Conservation (phyloP, 2,797 vertebrate genomes). For the Novumbra hubbsi region DNA sequence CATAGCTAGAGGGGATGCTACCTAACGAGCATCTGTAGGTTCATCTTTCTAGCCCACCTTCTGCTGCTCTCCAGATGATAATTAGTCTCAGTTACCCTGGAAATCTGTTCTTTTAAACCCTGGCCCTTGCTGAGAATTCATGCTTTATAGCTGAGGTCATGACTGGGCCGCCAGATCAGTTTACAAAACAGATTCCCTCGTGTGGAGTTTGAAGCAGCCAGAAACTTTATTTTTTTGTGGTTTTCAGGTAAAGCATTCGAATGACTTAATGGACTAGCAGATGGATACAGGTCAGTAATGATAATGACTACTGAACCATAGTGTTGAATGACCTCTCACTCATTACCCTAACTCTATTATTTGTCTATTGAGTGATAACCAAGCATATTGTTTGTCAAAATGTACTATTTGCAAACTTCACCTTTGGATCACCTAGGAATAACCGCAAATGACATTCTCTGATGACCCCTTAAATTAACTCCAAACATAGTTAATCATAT, state of each 20-base stretch:
- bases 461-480: constrained; percentile 13
- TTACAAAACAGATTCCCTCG: constrained; percentile 69
- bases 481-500: constrained; percentile 24
- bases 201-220: constrained; percentile 48
- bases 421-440: neutral
- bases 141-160: constrained; percentile 75
- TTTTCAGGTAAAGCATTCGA: constrained; percentile 17
- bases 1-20: constrained; percentile 3
- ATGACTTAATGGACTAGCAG: constrained; percentile 1
- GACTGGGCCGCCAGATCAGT: constrained; percentile 65
- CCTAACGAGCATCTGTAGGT: constrained; percentile 17
- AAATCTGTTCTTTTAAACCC: constrained; percentile 61
- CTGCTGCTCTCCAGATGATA: constrained; percentile 37
- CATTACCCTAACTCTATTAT: constrained; percentile 8
- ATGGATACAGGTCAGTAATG: neutral
- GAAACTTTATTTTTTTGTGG: constrained; percentile 32
- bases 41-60: constrained; percentile 33
- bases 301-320: neutral
- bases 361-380: neutral
- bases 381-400: neutral
- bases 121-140: constrained; percentile 60
- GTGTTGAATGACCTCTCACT: neutral
- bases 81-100: constrained; percentile 62
- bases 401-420: neutral
- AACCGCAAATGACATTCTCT: neutral